A percentile compares a stretch with the other conserved stretches of the same genome.
These are phyloP conservation scores for Campopleginae sp. DNA, from an alignment of 2,888 invertebrate genomes.

Conservation along the genomic window DNA sequence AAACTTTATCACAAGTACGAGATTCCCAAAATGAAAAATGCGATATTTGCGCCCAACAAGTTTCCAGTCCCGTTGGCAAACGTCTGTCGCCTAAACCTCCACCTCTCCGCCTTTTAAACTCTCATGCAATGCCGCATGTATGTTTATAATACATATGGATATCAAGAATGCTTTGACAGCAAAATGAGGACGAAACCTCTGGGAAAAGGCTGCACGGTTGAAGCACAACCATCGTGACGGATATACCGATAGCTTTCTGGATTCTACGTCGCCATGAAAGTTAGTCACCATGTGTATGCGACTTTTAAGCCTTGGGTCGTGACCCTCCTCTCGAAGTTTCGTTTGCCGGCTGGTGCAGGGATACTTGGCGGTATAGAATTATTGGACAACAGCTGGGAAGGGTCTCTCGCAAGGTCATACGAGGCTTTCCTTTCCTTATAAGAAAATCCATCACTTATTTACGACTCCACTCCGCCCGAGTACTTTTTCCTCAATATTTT, in stretches of 20 bases:
- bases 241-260: neutral
- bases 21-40: neutral
- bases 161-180: neutral
- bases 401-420: conserved; percentile 15
- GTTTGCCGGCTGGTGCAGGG: conserved; percentile 18
- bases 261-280: neutral
- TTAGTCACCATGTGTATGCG: neutral
- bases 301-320: neutral
- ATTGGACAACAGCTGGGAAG: conserved; percentile 30
- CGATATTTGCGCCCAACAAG: conserved; percentile 11
- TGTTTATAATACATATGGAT: neutral
- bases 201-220: conserved; percentile 25
- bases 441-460: neutral
- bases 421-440: neutral
- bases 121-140: neutral
- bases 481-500: neutral
- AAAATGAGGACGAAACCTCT: conserved; percentile 19
- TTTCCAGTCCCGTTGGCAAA: neutral
- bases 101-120: neutral
- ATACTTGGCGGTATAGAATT: conserved; percentile 17
- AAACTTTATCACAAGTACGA: neutral
- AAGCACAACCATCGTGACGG: conserved; percentile 15
- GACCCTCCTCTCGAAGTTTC: conserved; percentile 5
- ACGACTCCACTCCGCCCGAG: neutral
- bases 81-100: neutral